phyloP scores from a whole-genome alignment of 2,113 vertebrate species.

The Mirza zaza region DNA sequence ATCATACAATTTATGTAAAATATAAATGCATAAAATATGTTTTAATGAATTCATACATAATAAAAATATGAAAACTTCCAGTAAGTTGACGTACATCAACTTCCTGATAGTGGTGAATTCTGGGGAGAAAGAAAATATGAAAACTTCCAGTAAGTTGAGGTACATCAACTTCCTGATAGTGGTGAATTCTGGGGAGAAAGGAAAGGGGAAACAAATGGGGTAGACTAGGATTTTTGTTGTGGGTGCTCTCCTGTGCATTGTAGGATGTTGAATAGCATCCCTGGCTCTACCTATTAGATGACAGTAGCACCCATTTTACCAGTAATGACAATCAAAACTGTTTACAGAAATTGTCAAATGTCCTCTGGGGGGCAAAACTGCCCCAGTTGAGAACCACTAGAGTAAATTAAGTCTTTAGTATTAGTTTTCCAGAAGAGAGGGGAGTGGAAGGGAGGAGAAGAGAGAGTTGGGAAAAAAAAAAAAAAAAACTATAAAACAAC shows the following conservation, averaged over 20 bases:
- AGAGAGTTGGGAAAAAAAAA: background rate
- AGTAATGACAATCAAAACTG: background rate
- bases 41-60: background rate
- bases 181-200: background rate
- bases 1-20: background rate
- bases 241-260: background rate
- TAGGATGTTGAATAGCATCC: background rate
- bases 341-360: background rate
- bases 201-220: background rate
- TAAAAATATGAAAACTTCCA: background rate
- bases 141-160: background rate
- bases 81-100: background rate
- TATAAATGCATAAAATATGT: background rate
- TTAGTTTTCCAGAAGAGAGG: background rate
- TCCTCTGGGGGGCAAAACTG: background rate
- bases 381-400: background rate
- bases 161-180: background rate
- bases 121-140: background rate
- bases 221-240: background rate
- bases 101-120: background rate
- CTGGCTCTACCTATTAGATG: background rate
- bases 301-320: background rate
- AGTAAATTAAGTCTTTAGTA: background rate
- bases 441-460: fast-evolving
- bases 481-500: background rate